Conservation (phyloP, 2,888 invertebrate genomes). For the Lacanobia oleracea region DNA sequence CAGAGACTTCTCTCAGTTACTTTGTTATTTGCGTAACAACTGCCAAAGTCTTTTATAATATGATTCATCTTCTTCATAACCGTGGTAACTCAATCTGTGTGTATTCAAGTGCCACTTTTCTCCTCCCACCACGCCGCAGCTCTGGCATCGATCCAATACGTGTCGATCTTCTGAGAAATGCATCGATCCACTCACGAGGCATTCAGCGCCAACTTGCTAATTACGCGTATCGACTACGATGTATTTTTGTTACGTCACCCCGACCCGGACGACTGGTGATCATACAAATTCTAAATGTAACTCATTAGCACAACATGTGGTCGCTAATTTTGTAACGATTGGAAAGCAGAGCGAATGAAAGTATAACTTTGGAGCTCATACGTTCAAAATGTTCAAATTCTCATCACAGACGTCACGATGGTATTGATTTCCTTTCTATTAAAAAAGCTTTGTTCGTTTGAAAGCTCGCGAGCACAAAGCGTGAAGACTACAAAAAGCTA, state of each 20-base stretch:
- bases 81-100: conserved; percentile 70
- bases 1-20: conserved; percentile 5
- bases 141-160: conserved; percentile 83
- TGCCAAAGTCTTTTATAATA: conserved; percentile 57
- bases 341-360: conserved; percentile 59
- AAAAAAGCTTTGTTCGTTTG: conserved; percentile 84
- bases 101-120: conserved; percentile 75
- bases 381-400: conserved; percentile 66
- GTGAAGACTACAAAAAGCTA: conserved; percentile 87
- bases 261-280: conserved; percentile 50
- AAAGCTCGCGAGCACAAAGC: conserved; percentile 86
- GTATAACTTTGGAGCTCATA: conserved; percentile 49
- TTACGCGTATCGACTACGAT: conserved; percentile 71
- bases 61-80: conserved; percentile 69
- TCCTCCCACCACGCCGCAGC: conserved; percentile 68
- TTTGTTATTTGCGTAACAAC: conserved; percentile 41
- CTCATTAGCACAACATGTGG: conserved; percentile 63
- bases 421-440: conserved; percentile 86
- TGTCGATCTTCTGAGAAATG: conserved; percentile 84
- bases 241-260: conserved; percentile 71
- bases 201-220: conserved; percentile 77
- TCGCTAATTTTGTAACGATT: conserved; percentile 58
- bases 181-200: conserved; percentile 75
- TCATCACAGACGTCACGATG: conserved; percentile 75
- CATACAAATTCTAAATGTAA: conserved; percentile 62